These are phyloP conservation scores for Drosophila subsilvestris DNA, from an alignment of 2,888 invertebrate species.

Conservation along the genomic window DNA sequence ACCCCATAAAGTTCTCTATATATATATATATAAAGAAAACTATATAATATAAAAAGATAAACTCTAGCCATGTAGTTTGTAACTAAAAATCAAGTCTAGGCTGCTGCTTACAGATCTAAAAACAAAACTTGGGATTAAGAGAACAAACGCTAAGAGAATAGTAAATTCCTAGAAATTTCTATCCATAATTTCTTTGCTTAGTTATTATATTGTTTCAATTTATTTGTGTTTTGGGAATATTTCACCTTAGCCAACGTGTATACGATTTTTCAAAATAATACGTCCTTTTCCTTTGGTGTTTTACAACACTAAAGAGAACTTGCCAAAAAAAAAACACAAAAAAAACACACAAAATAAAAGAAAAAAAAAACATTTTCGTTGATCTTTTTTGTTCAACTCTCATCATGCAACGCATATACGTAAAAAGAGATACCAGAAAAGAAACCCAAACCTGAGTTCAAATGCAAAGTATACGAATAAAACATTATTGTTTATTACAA, in stretches of 20 bases:
- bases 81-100: conserved; percentile 63
- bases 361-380: conserved; percentile 26
- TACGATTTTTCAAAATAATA: conserved; percentile 74
- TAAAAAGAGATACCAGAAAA: conserved; percentile 64
- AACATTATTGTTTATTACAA: conserved; percentile 73
- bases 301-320: conserved; percentile 66
- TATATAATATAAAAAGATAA: conserved; percentile 41
- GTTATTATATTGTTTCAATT: conserved; percentile 33
- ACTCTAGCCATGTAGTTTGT: conserved; percentile 51
- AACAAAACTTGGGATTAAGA: conserved; percentile 8
- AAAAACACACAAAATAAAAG: conserved; percentile 1
- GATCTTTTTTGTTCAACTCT: conserved; percentile 54
- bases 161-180: conserved; percentile 43
- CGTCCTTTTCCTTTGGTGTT: conserved; percentile 72
- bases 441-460: conserved; percentile 84
- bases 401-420: conserved; percentile 75
- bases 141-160: conserved; percentile 26
- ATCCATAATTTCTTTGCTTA: conserved; percentile 36
- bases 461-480: conserved; percentile 84
- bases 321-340: conserved; percentile 61
- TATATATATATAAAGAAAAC: conserved; percentile 48
- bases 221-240: conserved; percentile 54
- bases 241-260: conserved; percentile 69
- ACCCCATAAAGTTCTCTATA: conserved; percentile 40
- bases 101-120: conserved; percentile 55